Conservation (phyloP, 2,888 invertebrate species). For the Melipona beecheii region DNA sequence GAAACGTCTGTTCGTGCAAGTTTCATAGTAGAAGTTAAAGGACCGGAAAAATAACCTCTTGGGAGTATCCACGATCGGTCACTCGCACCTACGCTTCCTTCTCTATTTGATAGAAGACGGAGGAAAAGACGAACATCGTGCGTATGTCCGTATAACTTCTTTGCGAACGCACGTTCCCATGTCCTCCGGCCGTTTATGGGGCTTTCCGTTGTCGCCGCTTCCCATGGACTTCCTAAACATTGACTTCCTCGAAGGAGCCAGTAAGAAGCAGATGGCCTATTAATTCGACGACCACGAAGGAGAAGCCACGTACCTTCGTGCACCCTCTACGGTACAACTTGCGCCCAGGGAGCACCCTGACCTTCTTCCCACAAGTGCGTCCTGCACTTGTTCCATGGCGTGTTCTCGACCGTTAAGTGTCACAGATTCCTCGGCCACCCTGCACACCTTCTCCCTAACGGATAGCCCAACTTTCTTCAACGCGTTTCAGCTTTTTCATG, state of each 20-base stretch:
- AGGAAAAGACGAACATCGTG: constrained; percentile 39
- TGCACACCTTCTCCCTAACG: constrained; percentile 35
- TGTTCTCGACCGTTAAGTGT: constrained; percentile 71
- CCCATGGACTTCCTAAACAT: constrained; percentile 84
- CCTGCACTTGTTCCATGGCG: constrained; percentile 71
- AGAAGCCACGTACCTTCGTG: constrained; percentile 55
- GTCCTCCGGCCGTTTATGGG: constrained; percentile 77
- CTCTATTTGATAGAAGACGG: constrained; percentile 32
- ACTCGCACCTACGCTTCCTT: constrained; percentile 48
- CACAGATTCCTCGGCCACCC: constrained; percentile 63
- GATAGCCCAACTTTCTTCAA: not conserved
- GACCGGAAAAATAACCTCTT: not conserved
- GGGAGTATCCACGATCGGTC: constrained; percentile 18
- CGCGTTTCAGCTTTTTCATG: not conserved
- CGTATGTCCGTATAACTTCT: constrained; percentile 70
- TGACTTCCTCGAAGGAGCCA: constrained; percentile 81
- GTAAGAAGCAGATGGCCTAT: constrained; percentile 82
- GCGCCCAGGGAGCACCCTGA: constrained; percentile 47
- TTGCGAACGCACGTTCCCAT: constrained; percentile 81
- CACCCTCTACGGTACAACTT: constrained; percentile 45
- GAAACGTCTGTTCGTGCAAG: not conserved
- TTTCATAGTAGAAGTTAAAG: not conserved
- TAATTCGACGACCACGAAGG: constrained; percentile 78
- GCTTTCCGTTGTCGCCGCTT: constrained; percentile 83
- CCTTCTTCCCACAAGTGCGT: constrained; percentile 60